Evolutionary conservation across 1,140 invertebrate species (phyloP).

Genomic region (Apolygus lucorum): DNA sequence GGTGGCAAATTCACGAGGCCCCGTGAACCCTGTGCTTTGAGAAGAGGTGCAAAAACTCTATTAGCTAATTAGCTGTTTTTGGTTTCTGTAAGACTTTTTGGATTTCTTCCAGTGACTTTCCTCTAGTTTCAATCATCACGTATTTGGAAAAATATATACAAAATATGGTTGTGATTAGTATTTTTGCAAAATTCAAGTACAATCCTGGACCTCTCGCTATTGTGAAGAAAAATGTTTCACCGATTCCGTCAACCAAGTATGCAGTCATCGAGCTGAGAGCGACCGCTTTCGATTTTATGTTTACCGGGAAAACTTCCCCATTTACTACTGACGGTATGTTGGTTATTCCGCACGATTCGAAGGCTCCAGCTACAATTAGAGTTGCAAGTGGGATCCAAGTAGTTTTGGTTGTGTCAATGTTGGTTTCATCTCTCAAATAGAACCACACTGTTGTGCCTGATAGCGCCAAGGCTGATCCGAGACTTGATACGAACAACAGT

Average conservation of each 20-base stretch:
- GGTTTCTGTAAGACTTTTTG: conserved; percentile 38
- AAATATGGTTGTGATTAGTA: conserved; percentile 55
- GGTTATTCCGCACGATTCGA: conserved; percentile 26
- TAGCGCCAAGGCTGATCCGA: conserved; percentile 27
- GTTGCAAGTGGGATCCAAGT: conserved; percentile 25
- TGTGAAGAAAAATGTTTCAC: conserved; percentile 62
- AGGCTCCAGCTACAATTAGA: conserved; percentile 17
- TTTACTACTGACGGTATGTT: conserved; percentile 28
- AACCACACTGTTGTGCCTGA: conserved; percentile 21
- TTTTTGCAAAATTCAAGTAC: conserved; percentile 69
- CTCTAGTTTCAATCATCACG: conserved; percentile 71
- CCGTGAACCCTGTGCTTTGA: no score
- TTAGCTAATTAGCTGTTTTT: neutral
- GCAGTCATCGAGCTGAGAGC: conserved; percentile 24
- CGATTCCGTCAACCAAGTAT: conserved; percentile 44
- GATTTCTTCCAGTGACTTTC: conserved; percentile 65
- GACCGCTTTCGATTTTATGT: conserved; percentile 27
- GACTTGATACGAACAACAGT: conserved; percentile 39
- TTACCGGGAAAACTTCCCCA: conserved; percentile 28
- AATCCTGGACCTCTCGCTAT: conserved; percentile 51
- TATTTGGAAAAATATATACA: conserved; percentile 49
- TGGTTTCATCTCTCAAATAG: neutral
- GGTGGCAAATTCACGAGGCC: no score
- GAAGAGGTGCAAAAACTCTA: no score
- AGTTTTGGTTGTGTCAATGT: neutral